phyloP scores from a whole-genome alignment of 2,888 invertebrate species.

The Dastarcus helophoroides region DNA sequence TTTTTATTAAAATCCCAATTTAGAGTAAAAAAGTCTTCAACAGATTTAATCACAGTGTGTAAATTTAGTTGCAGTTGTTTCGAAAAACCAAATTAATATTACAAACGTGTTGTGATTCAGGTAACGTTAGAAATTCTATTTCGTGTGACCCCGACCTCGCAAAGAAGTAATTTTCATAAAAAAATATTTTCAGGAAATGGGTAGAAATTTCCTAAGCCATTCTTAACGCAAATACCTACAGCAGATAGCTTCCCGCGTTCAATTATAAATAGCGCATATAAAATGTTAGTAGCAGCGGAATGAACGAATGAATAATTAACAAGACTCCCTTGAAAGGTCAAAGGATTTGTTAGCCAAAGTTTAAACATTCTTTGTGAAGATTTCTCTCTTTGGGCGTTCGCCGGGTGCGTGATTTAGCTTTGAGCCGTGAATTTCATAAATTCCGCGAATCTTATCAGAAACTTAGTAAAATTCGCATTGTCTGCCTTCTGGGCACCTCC shows the following conservation, averaged over 20 bases:
- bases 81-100: no score
- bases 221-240: conserved; percentile 2
- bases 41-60: no score
- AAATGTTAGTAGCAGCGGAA: no score
- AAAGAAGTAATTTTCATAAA: no score
- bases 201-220: conserved; percentile 1
- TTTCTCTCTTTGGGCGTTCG: neutral
- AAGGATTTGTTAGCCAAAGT: neutral
- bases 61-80: no score
- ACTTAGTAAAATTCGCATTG: conserved; percentile 1
- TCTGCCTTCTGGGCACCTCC: conserved; percentile 2
- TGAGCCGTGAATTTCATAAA: conserved; percentile 1
- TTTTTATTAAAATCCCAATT: no score
- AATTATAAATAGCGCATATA: no score
- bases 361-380: conserved; percentile 1
- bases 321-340: neutral
- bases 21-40: no score
- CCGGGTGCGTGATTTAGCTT: conserved; percentile 1
- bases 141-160: no score
- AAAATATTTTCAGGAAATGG: conserved; percentile 1
- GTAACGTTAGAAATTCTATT: no score
- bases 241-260: no score
- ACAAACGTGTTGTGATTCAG: no score
- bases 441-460: conserved; percentile 1
- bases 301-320: neutral